Conservation (phyloP, 2,888 invertebrate species). For the Sabatieria punctata region DNA sequence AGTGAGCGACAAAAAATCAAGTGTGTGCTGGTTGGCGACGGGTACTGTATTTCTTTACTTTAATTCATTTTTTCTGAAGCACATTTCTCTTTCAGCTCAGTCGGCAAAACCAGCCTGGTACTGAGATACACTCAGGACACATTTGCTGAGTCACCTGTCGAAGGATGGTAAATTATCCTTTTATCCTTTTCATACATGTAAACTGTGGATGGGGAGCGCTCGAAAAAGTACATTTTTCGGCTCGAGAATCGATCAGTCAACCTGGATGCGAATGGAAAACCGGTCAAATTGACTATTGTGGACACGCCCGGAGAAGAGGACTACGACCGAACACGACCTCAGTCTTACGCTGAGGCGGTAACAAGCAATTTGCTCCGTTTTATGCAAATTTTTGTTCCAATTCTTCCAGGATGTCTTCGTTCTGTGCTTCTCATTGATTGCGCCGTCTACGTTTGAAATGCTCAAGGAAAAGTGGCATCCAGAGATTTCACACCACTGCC, state of each 20-base stretch:
- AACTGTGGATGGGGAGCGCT: too few relatives aligned
- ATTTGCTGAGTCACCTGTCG: too few relatives aligned
- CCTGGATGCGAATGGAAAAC: constrained; percentile 97
- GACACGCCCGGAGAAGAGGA: too few relatives aligned
- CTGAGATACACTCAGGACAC: too few relatives aligned
- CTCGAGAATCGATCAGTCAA: constrained; percentile 98
- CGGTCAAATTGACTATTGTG: constrained; percentile 86
- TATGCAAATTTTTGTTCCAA: constrained; percentile 17
- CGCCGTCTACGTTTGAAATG: constrained; percentile 98
- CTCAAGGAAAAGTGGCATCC: constrained; percentile 99
- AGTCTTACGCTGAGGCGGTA: constrained; percentile 90
- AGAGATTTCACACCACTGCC: constrained; percentile 97
- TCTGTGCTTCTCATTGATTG: constrained; percentile 94
- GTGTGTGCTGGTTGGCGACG: constrained; percentile 96
- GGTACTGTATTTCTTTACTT: constrained; percentile 47
- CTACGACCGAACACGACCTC: too few relatives aligned
- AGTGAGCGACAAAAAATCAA: constrained; percentile 99
- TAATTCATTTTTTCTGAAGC: background rate
- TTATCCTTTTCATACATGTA: too few relatives aligned
- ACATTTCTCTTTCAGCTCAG: constrained; percentile 18
- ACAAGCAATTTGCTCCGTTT: too few relatives aligned
- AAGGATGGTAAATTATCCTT: too few relatives aligned
- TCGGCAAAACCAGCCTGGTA: too few relatives aligned
- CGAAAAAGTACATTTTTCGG: too few relatives aligned
- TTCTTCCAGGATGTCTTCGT: constrained; percentile 74